Evolutionary conservation across 2,888 invertebrate genomes (phyloP).

Genomic region (Dasysyrphus tricinctus): DNA sequence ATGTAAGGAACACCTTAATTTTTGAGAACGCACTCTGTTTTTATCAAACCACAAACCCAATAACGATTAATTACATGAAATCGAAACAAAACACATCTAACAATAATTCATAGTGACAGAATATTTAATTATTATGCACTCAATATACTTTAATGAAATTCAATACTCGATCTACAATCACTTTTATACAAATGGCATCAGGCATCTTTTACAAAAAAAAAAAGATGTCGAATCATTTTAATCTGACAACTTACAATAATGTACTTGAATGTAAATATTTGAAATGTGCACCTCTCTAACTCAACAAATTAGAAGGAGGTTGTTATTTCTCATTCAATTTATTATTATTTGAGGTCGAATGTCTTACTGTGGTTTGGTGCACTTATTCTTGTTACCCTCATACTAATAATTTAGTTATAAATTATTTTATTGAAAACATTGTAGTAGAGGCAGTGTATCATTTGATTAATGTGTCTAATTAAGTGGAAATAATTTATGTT

Average conservation of each 20-base stretch:
- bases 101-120: not conserved
- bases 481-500: constrained; percentile 1
- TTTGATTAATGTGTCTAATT: constrained; percentile 28
- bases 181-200: not conserved
- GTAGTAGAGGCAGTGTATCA: not conserved
- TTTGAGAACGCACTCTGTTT: not conserved
- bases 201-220: not conserved
- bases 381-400: not conserved
- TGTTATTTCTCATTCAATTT: constrained; percentile 5
- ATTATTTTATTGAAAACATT: constrained; percentile 1
- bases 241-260: not conserved
- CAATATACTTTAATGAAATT: not conserved
- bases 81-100: not conserved
- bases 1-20: not conserved
- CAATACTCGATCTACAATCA: not conserved
- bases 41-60: constrained; percentile 1
- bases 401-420: not conserved
- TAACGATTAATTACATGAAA: not conserved
- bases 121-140: not conserved
- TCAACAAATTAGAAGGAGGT: constrained; percentile 5
- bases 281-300: not conserved
- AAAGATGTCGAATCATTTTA: not conserved
- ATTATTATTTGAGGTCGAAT: constrained; percentile 14
- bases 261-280: not conserved
- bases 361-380: constrained; percentile 4